Evolutionary conservation across 2,113 vertebrate species (phyloP).

Genomic region (Pollachius pollachius): DNA sequence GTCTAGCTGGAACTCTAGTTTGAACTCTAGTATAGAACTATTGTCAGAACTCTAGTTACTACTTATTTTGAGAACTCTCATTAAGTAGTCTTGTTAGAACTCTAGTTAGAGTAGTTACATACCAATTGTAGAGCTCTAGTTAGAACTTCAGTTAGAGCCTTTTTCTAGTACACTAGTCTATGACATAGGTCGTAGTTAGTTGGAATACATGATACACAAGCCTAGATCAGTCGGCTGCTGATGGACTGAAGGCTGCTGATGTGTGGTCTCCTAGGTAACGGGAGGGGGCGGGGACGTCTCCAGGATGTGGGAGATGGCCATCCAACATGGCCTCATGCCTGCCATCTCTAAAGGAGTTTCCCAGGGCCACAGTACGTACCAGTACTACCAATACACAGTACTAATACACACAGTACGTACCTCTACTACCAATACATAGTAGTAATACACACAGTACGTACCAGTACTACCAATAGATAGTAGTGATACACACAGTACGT

Average conservation of each 20-base stretch:
- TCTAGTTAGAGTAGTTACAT: too few relatives aligned
- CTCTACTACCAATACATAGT: too few relatives aligned
- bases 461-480: neutral
- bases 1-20: too few relatives aligned
- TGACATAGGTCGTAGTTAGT: neutral
- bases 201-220: neutral
- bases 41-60: too few relatives aligned
- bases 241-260: neutral
- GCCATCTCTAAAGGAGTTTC: conserved; percentile 87
- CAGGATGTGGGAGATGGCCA: conserved; percentile 94
- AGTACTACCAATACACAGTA: conserved; percentile 17
- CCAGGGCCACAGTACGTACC: conserved; percentile 81
- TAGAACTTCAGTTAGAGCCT: conserved; percentile 9
- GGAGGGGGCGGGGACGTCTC: conserved; percentile 86
- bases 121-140: too few relatives aligned
- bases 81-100: too few relatives aligned
- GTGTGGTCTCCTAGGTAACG: conserved; percentile 68
- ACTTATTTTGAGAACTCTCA: conserved; percentile 8
- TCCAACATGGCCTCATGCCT: conserved; percentile 94
- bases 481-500: conserved; percentile 15
- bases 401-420: neutral
- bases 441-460: conserved; percentile 79
- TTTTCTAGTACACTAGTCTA: conserved; percentile 32
- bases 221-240: neutral
- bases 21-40: too few relatives aligned